Conservation (phyloP, 64 coral and sea anemone genomes). For the Stichodactyla helianthus region DNA sequence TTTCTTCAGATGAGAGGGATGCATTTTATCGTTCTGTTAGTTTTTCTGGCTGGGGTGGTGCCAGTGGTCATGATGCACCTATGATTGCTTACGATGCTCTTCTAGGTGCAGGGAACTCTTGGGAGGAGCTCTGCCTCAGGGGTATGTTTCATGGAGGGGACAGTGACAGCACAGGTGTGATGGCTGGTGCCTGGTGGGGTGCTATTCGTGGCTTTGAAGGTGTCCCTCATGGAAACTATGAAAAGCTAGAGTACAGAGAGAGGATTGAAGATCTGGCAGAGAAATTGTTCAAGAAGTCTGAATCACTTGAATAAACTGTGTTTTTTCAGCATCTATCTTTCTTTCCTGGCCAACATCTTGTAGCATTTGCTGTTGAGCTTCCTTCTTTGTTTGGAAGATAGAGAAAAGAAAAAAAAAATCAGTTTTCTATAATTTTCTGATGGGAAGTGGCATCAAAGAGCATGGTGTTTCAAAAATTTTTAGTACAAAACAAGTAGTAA, state of each 20-base stretch:
- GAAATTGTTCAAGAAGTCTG: slow-evolving; percentile 48
- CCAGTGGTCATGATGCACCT: slow-evolving; percentile 95
- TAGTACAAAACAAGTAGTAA: too few species aligned
- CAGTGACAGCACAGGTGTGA: slow-evolving; percentile 96
- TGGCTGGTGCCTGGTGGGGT: slow-evolving; percentile 96
- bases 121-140: slow-evolving; percentile 86
- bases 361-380: too few species aligned
- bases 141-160: slow-evolving; percentile 95
- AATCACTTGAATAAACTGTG: slow-evolving; percentile 3
- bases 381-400: too few species aligned
- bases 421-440: too few species aligned
- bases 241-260: slow-evolving; percentile 80
- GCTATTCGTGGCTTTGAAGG: slow-evolving; percentile 72
- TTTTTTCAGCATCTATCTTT: neutral
- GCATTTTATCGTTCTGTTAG: slow-evolving; percentile 86
- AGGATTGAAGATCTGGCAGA: slow-evolving; percentile 79
- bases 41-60: slow-evolving; percentile 78
- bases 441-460: too few species aligned
- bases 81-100: slow-evolving; percentile 99
- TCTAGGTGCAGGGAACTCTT: slow-evolving; percentile 64
- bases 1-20: slow-evolving; percentile 59
- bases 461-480: too few species aligned
- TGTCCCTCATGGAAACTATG: slow-evolving; percentile 66
- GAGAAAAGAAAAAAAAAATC: too few species aligned
- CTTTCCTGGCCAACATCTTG: neutral